Base-by-base conservation (phyloP, 2,113 vertebrate species). In the Cricetomys ansorgei region DNA sequence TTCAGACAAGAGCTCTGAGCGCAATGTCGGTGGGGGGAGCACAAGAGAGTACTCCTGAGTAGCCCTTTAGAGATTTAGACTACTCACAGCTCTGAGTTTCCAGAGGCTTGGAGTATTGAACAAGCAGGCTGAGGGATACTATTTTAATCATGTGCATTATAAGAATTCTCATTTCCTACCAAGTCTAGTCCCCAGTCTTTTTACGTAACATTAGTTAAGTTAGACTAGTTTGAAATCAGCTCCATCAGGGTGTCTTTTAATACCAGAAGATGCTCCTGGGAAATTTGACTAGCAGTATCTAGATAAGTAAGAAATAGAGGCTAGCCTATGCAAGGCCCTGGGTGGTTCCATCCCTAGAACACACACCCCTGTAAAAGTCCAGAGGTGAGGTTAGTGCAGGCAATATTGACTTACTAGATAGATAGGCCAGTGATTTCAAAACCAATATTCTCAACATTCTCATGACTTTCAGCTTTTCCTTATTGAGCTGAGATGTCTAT, bases 141-240 rank as follows among this genome's bases (percentile, higher is more conserved):
- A 85, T 85, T 84, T 50, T 85, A 85, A 70, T 91, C 45, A 90
- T 92, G 89, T 97, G 89, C 34, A 69, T 83, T 79, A 96, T 92
- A 84, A 72, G 55, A 57, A 21, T 83, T 53, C 6, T 34, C 21
- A n/a, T 89, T 93, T 84, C 10, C 55, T 88, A 45, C 45, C 21
- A 93, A 67, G 19, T 70, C 7, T 34, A 93, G 7, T 93, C 62
- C 29, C 79, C 43, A 31, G 55, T 88, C 21, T 77, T 96, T 29
- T 94, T 57, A 83, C 81, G 53, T 27, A 90, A 43, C 37, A 55
- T 87, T 75, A 55, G 34, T 92, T 94, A 87, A 89, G 53, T 55
- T 62, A 84, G 15, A 50, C 37, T 80, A n/a, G 57, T 88, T 95
- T 92, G 64, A 88, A 67, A n/a, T 85, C 86, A 91, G 23, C n/a